These are phyloP conservation scores for Lutjanus argentimaculatus DNA, from an alignment of 2,797 vertebrate genomes.

Conservation along the genomic window DNA sequence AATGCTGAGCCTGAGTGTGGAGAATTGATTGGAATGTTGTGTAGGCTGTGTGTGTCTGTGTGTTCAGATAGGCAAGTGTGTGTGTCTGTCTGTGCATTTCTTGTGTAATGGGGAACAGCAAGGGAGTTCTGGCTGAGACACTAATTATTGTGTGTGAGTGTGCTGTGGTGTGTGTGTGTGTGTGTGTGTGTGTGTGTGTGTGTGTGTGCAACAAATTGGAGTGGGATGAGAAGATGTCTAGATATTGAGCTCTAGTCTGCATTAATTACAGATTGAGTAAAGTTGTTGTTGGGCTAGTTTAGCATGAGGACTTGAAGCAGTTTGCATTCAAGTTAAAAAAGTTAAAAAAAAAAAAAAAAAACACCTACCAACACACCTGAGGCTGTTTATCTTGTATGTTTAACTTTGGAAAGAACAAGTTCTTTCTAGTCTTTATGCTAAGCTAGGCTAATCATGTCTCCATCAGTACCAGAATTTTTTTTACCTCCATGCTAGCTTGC, in stretches of 20 bases:
- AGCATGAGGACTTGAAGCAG: background rate
- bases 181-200: background rate
- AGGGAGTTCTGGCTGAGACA: conserved; percentile 23
- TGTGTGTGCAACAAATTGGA: conserved; percentile 7
- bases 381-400: background rate
- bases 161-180: background rate
- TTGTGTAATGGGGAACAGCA: conserved; percentile 5
- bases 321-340: too few relatives aligned
- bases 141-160: too few relatives aligned
- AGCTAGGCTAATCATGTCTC: background rate
- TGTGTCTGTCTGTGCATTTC: conserved; percentile 4
- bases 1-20: conserved; percentile 79
- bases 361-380: background rate
- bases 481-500: too few relatives aligned
- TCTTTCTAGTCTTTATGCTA: background rate
- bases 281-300: background rate
- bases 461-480: background rate
- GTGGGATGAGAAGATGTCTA: too few relatives aligned
- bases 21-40: conserved; percentile 82
- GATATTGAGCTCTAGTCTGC: too few relatives aligned
- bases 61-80: conserved; percentile 25
- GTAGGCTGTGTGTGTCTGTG: conserved; percentile 33
- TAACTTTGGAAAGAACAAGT: background rate
- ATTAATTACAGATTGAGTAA: too few relatives aligned
- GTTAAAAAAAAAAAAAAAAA: too few relatives aligned